A percentile compares a stretch with the other conserved stretches of the same genome.
These are phyloP conservation scores for Drosophila bipectinata DNA, from an alignment of 1,140 invertebrate species.

Conservation along the genomic window DNA sequence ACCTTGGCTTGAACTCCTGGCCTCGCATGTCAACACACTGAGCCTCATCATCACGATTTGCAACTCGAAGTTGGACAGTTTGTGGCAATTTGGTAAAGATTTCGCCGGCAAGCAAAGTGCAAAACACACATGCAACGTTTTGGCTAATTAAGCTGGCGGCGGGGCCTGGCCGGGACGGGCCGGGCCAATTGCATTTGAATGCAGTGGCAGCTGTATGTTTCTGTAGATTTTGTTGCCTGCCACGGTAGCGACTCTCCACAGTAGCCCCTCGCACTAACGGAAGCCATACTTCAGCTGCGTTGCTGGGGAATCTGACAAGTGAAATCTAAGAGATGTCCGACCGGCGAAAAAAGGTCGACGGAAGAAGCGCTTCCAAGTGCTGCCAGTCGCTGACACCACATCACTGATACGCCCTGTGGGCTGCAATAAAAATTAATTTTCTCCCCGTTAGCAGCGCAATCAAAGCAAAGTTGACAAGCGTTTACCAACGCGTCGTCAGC, in stretches of 20 bases:
- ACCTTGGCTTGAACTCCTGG: constrained; percentile 49
- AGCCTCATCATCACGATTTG: constrained; percentile 24
- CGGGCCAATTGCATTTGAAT: constrained; percentile 49
- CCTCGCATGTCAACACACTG: constrained; percentile 55
- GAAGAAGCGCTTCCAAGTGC: constrained; percentile 45
- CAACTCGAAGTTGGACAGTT: constrained; percentile 37
- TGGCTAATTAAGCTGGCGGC: constrained; percentile 68
- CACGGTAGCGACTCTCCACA: constrained; percentile 48
- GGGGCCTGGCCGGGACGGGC: constrained; percentile 26
- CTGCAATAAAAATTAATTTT: constrained; percentile 79
- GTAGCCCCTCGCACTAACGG: constrained; percentile 72
- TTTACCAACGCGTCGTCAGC: constrained; percentile 72
- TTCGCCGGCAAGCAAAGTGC: constrained; percentile 62
- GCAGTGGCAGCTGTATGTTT: constrained; percentile 15
- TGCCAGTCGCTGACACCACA: constrained; percentile 18
- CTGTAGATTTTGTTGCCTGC: background rate
- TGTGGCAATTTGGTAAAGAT: constrained; percentile 46
- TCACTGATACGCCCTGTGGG: constrained; percentile 75
- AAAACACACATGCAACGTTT: constrained; percentile 77
- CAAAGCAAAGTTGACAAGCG: constrained; percentile 80
- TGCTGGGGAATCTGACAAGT: constrained; percentile 72
- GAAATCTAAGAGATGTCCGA: constrained; percentile 73
- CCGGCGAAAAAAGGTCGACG: constrained; percentile 43
- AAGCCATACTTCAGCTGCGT: constrained; percentile 77
- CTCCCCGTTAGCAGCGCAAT: constrained; percentile 75